Evolutionary conservation across 2,113 vertebrate genomes (phyloP).

Genomic region (Helogale parvula): DNA sequence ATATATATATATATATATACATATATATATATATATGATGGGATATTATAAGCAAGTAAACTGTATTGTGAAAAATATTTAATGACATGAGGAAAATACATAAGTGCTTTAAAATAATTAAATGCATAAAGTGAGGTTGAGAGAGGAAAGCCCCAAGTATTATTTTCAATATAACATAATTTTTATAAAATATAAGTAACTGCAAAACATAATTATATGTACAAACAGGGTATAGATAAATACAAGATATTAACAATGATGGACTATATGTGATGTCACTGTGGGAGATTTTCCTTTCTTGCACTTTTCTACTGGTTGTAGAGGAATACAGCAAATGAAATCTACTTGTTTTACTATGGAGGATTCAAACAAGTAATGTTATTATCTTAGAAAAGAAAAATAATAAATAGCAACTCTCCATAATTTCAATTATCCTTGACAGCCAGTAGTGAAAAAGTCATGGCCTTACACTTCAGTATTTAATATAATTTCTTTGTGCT

Average conservation of each 20-base stretch:
- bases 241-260: not conserved
- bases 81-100: not conserved
- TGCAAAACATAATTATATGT: too few species aligned
- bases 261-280: not conserved
- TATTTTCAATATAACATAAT: not conserved
- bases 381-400: not conserved
- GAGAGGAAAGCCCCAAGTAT: not conserved
- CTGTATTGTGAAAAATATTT: not conserved
- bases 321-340: not conserved
- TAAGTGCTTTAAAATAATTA: not conserved
- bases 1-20: too few species aligned
- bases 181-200: too few species aligned
- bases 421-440: not conserved
- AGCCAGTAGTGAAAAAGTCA: not conserved
- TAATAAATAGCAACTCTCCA: not conserved
- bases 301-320: not conserved
- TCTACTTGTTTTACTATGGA: not conserved
- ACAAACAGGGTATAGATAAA: too few species aligned
- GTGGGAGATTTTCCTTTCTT: not conserved
- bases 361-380: not conserved
- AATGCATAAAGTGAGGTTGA: not conserved
- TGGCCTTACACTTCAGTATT: not conserved
- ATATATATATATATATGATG: too few species aligned
- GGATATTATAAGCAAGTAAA: not conserved
- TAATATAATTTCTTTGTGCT: too few species aligned